Evolutionary conservation across 2,888 invertebrate genomes (phyloP).

Genomic region (Drosophila paranaensis): DNA sequence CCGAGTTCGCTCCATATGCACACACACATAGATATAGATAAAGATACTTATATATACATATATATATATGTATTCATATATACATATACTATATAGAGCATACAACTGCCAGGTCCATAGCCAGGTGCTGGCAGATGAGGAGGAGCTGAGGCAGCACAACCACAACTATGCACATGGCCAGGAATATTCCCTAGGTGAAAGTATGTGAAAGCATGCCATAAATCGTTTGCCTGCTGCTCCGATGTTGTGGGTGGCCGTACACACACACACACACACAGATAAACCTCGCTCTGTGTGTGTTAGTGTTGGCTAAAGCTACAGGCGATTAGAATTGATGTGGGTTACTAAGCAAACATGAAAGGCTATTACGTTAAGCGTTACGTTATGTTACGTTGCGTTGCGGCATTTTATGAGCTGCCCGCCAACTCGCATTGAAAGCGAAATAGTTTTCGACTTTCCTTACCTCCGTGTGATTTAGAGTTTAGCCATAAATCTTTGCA

Average conservation of each 20-base stretch:
- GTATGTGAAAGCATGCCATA: conserved; percentile 81
- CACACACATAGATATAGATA: neutral
- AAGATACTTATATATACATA: conserved; percentile 2
- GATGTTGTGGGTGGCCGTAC: conserved; percentile 53
- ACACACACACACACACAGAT: conserved; percentile 3
- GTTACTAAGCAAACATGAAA: conserved; percentile 81
- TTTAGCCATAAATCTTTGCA: conserved; percentile 26
- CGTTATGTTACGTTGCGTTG: conserved; percentile 65
- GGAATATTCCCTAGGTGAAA: conserved; percentile 80
- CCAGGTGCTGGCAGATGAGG: neutral
- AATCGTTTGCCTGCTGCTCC: conserved; percentile 67
- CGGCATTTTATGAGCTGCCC: conserved; percentile 60
- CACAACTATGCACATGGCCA: conserved; percentile 67
- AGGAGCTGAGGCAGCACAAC: conserved; percentile 35
- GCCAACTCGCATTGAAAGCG: conserved; percentile 51
- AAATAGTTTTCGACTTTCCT: conserved; percentile 53
- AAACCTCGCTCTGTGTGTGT: neutral
- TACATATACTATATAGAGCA: neutral
- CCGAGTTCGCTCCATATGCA: conserved; percentile 31
- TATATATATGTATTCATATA: neutral
- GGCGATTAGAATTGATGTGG: conserved; percentile 81
- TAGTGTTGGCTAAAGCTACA: conserved; percentile 56
- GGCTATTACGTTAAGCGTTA: conserved; percentile 79
- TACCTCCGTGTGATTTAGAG: conserved; percentile 5
- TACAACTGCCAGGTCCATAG: neutral